Evolutionary conservation across 1,140 invertebrate genomes (phyloP), one percentile per base, ranked within the genome.

Genomic region (Berghia stephanieae): DNA sequence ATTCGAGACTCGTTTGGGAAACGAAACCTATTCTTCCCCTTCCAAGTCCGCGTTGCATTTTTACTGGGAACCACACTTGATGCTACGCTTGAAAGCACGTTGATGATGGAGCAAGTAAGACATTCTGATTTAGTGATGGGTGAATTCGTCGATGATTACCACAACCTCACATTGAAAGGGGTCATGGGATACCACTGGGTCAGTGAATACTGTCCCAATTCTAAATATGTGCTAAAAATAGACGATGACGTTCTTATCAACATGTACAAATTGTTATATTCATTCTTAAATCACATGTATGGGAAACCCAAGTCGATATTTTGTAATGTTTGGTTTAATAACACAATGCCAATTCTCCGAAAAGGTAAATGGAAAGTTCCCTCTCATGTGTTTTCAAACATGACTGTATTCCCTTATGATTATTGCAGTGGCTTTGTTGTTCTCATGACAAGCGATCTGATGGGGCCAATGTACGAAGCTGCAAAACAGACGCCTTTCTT

Each of bases 191-290:
- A 96, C 34, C 91, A 92, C 81, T 97, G 95, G 95, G 92, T 92
- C 0, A 84, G 90, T 0, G 87, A 86, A 10, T 90, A 92, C 79
- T 97, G 95, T 86, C 81, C 83, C 6, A 87, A 91, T 31, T 91
- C 92, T 1, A 89, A 92, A 77, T 95, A 92, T 82, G 91, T 96
- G 18, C 91, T 96, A 18, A 97, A 97, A 92, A 93, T 95, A 87
- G 96, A 97, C 86, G 95, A 97, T 88, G 96, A 97, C 85, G 94
- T 94, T 77, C 92, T 95, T 43, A 91, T 95, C 24, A 93, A 96
- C 88, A 83, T 96, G 13, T 92, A 92, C 24, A 42, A 68, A 6
- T 27, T 85, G 38, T 38, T 78, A n/a, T 24, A 68, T 34, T 72
- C 82, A 18, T 88, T 84, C 85, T 84, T 44, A 34, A 68, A 73